A percentile compares a stretch with the other conserved stretches of the same genome.
These are phyloP conservation scores for Macquaria ambigua DNA, from an alignment of 2,113 vertebrate genomes.

Conservation along the genomic window DNA sequence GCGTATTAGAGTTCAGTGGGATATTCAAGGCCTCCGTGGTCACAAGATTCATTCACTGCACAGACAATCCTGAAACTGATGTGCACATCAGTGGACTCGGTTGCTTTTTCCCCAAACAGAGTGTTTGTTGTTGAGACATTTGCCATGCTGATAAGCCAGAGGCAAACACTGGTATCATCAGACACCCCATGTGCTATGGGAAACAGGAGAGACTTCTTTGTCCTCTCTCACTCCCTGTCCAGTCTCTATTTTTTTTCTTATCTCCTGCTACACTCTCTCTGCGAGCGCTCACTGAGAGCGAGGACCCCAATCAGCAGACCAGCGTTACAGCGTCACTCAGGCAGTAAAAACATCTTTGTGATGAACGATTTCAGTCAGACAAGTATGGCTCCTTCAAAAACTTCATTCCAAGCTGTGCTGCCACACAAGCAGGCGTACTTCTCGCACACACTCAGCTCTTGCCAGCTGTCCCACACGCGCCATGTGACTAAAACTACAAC, in stretches of 20 bases:
- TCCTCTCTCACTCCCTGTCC: slow-evolving; percentile 35
- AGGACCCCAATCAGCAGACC: slow-evolving; percentile 23
- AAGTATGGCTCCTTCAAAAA: slow-evolving; percentile 13
- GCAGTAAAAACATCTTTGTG: slow-evolving; percentile 45
- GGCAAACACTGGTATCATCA: slow-evolving; percentile 80
- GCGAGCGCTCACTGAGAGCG: slow-evolving; percentile 11
- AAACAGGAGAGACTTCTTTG: slow-evolving; percentile 65
- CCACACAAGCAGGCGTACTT: slow-evolving; percentile 14
- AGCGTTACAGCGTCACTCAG: slow-evolving; percentile 4
- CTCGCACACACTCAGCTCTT: slow-evolving; percentile 1
- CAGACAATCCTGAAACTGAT: slow-evolving; percentile 40
- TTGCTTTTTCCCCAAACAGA: slow-evolving; percentile 64
- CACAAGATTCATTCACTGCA: slow-evolving; percentile 59
- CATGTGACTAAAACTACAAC: slow-evolving; percentile 43
- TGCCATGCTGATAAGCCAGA: slow-evolving; percentile 71
- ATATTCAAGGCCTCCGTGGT: slow-evolving; percentile 39
- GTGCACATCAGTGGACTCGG: slow-evolving; percentile 39
- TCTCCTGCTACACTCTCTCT: slow-evolving; percentile 25
- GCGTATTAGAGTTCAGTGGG: background rate
- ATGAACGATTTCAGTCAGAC: slow-evolving; percentile 25
- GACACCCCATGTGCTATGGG: slow-evolving; percentile 79
- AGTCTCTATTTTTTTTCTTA: slow-evolving; percentile 18
- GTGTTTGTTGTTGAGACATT: slow-evolving; percentile 78
- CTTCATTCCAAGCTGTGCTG: slow-evolving; percentile 31
- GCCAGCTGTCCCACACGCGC: slow-evolving; percentile 50